A percentile compares a stretch with the other conserved stretches of the same genome.
Conservation (phyloP, 2,797 vertebrate species). For the Helarctos malayanus region DNA sequence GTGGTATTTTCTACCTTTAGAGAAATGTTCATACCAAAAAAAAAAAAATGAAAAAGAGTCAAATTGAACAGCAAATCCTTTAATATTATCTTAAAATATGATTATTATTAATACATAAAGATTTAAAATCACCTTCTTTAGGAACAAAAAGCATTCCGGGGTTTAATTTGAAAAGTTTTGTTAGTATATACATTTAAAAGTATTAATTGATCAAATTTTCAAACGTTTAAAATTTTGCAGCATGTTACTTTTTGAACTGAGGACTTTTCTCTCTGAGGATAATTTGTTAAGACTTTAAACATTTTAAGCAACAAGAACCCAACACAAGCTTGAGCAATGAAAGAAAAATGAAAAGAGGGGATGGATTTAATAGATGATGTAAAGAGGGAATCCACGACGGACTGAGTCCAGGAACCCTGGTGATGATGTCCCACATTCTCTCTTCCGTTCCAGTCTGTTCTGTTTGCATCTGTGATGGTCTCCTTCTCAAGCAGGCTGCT, state of each 20-base stretch:
- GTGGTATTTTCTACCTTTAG: background rate
- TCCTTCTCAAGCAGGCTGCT: background rate
- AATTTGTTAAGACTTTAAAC: background rate
- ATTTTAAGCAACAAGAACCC: background rate
- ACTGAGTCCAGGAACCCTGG: background rate
- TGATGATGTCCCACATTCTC: background rate
- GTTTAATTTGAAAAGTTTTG: background rate
- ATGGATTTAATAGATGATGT: background rate
- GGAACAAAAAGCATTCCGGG: background rate
- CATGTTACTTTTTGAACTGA: background rate
- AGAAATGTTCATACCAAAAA: background rate
- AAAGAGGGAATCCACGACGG: background rate
- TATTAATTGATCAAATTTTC: background rate
- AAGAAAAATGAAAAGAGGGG: background rate
- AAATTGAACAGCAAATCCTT: background rate
- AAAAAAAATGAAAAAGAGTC: background rate
- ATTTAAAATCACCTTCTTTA: background rate
- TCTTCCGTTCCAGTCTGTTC: background rate
- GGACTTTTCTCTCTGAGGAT: background rate
- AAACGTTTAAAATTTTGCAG: background rate
- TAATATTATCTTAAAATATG: slow-evolving; percentile 1
- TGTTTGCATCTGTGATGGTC: background rate
- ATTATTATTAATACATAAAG: background rate
- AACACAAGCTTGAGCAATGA: background rate
- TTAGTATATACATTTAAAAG: background rate